A percentile compares a stretch with the other conserved stretches of the same genome.
These are phyloP conservation scores for Drosophila mimica DNA, from an alignment of 2,888 invertebrate species.

Conservation along the genomic window DNA sequence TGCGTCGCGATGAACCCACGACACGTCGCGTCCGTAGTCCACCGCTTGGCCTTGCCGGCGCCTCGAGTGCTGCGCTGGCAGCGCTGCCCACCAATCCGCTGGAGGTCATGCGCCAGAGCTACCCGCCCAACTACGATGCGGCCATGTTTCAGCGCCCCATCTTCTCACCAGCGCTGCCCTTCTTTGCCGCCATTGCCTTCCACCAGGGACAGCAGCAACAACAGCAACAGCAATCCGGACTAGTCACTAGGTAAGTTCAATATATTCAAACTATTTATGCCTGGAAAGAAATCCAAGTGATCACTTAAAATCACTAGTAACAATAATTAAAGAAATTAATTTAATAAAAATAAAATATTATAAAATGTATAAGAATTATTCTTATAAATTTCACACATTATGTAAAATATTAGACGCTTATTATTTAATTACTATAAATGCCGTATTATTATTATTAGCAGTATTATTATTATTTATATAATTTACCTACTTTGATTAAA, in stretches of 20 bases:
- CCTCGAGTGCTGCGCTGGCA: constrained; percentile 43
- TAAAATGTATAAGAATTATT: neutral
- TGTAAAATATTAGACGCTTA: neutral
- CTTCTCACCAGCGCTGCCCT: constrained; percentile 84
- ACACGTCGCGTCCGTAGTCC: constrained; percentile 56
- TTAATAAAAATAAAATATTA: neutral
- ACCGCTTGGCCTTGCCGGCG: constrained; percentile 48
- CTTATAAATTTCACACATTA: neutral
- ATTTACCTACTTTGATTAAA: neutral
- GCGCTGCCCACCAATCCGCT: constrained; percentile 70
- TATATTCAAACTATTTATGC: neutral
- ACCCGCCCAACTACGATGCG: constrained; percentile 84
- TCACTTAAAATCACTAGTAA: neutral
- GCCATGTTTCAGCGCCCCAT: constrained; percentile 84
- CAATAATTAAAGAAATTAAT: neutral
- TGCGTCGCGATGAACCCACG: constrained; percentile 90
- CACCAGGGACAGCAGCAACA: constrained; percentile 84
- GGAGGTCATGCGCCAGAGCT: constrained; percentile 86
- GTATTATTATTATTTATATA: neutral
- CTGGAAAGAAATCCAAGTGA: neutral
- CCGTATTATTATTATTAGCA: neutral
- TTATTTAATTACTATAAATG: neutral
- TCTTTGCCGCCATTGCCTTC: constrained; percentile 85
- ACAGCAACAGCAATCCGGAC: constrained; percentile 83
- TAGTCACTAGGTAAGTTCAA: constrained; percentile 77